phyloP scores from a whole-genome alignment of 1,140 invertebrate species.

The Mizuhopecten yessoensis region DNA sequence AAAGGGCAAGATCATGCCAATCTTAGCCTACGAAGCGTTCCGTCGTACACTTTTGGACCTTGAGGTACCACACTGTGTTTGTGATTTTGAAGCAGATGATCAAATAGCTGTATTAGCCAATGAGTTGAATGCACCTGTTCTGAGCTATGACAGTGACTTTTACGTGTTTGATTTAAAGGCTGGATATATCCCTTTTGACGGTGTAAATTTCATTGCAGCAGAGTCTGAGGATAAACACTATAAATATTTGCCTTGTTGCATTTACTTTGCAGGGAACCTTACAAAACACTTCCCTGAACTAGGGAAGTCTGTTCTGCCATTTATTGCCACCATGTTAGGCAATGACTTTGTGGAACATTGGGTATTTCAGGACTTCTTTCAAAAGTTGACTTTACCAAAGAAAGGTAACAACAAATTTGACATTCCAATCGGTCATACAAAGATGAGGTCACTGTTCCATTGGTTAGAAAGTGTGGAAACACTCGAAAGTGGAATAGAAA shows the following conservation, averaged over 20 bases:
- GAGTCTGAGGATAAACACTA: slow-evolving; percentile 58
- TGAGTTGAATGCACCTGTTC: slow-evolving; percentile 90
- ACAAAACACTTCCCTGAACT: slow-evolving; percentile 87
- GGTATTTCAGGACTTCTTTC: slow-evolving; percentile 89
- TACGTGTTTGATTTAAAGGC: slow-evolving; percentile 90
- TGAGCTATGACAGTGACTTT: slow-evolving; percentile 96
- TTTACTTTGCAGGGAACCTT: slow-evolving; percentile 90
- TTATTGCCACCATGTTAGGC: slow-evolving; percentile 92
- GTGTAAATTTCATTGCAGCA: slow-evolving; percentile 84
- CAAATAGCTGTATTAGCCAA: slow-evolving; percentile 91
- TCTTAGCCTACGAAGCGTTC: slow-evolving; percentile 89
- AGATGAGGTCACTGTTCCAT: slow-evolving; percentile 88
- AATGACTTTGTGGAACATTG: slow-evolving; percentile 92
- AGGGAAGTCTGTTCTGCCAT: slow-evolving; percentile 87
- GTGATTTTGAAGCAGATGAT: slow-evolving; percentile 94
- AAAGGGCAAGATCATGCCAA: slow-evolving; percentile 78
- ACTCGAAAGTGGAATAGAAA: slow-evolving; percentile 88
- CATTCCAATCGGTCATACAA: slow-evolving; percentile 84
- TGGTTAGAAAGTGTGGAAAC: slow-evolving; percentile 89
- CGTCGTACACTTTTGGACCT: slow-evolving; percentile 87
- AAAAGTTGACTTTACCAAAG: slow-evolving; percentile 86
- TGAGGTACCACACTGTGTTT: slow-evolving; percentile 87
- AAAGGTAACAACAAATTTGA: slow-evolving; percentile 71
- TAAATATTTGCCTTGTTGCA: slow-evolving; percentile 86
- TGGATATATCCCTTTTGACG: slow-evolving; percentile 91